These are phyloP conservation scores for Cremastobaeus sp. DNA, from an alignment of 2,888 invertebrate species.

Conservation along the genomic window DNA sequence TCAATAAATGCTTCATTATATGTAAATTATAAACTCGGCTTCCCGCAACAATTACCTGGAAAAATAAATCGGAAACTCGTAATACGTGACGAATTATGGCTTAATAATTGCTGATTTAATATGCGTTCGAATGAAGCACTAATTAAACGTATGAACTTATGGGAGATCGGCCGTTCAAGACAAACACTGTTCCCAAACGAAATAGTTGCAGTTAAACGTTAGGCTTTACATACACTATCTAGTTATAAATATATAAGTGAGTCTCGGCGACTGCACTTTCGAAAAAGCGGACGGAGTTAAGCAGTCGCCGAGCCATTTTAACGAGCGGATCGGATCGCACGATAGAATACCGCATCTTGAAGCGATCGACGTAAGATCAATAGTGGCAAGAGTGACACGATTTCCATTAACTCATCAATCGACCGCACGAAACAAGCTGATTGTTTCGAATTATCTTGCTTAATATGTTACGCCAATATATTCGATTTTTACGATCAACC, in stretches of 20 bases:
- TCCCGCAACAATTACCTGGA: neutral
- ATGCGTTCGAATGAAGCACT: conserved; percentile 17
- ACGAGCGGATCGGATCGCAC: conserved; percentile 69
- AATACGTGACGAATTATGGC: conserved; percentile 19
- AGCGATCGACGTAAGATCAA: conserved; percentile 62
- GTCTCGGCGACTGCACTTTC: conserved; percentile 52
- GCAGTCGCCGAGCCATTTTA: conserved; percentile 66
- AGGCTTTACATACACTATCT: conserved; percentile 46
- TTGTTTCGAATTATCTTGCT: conserved; percentile 47
- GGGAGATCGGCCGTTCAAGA: conserved; percentile 12
- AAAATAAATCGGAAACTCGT: conserved; percentile 4
- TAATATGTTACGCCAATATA: conserved; percentile 17
- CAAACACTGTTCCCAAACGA: conserved; percentile 45
- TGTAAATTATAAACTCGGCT: too few relatives aligned
- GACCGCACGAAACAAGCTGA: conserved; percentile 25
- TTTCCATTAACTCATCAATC: conserved; percentile 63
- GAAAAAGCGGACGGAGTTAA: conserved; percentile 67
- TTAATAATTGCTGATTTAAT: conserved; percentile 25
- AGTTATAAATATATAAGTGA: conserved; percentile 44
- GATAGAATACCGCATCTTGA: conserved; percentile 62
- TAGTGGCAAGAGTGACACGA: conserved; percentile 62
- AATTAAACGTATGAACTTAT: conserved; percentile 41
- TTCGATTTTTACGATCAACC: neutral
- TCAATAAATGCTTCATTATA: too few relatives aligned
- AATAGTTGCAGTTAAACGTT: conserved; percentile 47